Base-by-base conservation (phyloP, 2,888 invertebrate species). In the Caradrina kadenii region DNA sequence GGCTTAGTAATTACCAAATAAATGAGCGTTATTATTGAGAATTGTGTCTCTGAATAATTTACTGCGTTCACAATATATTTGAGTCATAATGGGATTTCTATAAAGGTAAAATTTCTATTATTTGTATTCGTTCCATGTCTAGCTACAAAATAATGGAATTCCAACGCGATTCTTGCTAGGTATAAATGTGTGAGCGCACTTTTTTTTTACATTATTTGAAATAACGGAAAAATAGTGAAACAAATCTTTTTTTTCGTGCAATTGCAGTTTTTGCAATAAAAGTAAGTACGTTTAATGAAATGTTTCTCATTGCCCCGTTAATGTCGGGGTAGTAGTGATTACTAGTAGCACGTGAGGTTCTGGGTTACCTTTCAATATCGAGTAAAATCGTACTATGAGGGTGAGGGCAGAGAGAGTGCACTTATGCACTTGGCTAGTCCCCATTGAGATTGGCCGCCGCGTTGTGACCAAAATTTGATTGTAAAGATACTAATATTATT, bases 41-140 rank as follows among this genome's bases (percentile, higher is more conserved):
- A 71, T 63, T 67, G 52, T 60, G 52, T 68, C 54, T 55, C 58
- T 69, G 61, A 76, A 82, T 82, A 72, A 73, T 79, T 80, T 55
- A 68, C 48, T 69, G 49, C 52, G 15, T 73, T 70, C 48, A 48
- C n/a, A n/a, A n/a, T n/a, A n/a, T 26, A 55, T 64, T 67, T 58
- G 21, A 48, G 31, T 39, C 31, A 8, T 76, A 68, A 80, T 65
- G 49, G n/a, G 42, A 54, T 50, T 54, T 67, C 22, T 52, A 52
- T 42, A 1, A 49, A 77, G 21, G 31, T 71, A 42, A 49, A 63
- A 56, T 45, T 26, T 52, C 21, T 61, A 48, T 19, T 15, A 21
- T 42, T 56, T 56, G 39, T 21, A 65, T 70, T 73, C 42, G 19
- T 53, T 35, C 11, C 15, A 17, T 39, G 26, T 49, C 13, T 42